Base-by-base conservation (phyloP, 2,888 invertebrate genomes). In the Conchocele bisecta region DNA sequence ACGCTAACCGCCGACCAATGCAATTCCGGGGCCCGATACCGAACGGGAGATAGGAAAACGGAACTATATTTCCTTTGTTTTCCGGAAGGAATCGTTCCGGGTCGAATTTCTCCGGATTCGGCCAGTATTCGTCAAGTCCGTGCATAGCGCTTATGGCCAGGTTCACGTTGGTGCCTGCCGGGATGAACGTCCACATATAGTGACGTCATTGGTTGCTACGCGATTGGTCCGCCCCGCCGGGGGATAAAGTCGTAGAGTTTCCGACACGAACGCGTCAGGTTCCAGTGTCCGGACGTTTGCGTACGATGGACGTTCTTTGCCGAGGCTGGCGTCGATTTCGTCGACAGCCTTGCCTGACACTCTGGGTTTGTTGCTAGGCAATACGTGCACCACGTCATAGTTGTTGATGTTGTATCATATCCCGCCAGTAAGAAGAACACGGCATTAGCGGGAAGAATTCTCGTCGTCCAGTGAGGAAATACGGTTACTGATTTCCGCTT, bases 211-310 rank as follows among this genome's bases (percentile, higher is more conserved):
- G 9, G 46, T 35, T 20, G 28, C 67, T 15, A 71, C 58, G 24
- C 75, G 35, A 33, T 71, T 75, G 17, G 60, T 46, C 68, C 74
- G 58, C 3, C 72, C 68, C 0, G 74, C 67, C 7, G 83, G 79
- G 3, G 82, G 78, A 57, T 74, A 82, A 15, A 81, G 33, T 4
- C 83, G 71, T 24, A 83, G 63, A 1, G 76, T 72, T 50, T 83
- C 83, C 3, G 72, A 74, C 1, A 83, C 39, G 39, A 78, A 70
- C 66, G 76, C 78, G 13, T 83, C 82, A 53, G 82, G 50, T 11
- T 59, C 57, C 28, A 83, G 53, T 50, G 67, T 59, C 24, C 66
- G 48, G n/a, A 83, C 71, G 22, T 68, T 70, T 35, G 81, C 81
- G 31, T 83, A 80, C 1, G 58, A 58, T 9, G 80, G 78, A 5